A percentile compares a stretch with the other conserved stretches of the same genome.
Evolutionary conservation across 2,113 vertebrate species (phyloP).

Genomic region (Delphinapterus leucas): DNA sequence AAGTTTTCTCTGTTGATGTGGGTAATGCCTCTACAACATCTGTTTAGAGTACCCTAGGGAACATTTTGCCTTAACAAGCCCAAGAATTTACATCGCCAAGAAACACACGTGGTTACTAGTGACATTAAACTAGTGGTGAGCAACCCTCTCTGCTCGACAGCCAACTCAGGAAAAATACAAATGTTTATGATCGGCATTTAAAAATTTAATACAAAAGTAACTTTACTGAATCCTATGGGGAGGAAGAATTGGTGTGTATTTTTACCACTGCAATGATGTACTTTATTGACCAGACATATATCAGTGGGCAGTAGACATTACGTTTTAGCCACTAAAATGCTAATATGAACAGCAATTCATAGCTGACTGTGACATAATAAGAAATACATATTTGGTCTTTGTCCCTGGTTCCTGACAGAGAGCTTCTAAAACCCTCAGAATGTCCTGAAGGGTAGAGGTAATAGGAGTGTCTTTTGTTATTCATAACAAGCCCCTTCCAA

Average conservation of each 20-base stretch:
- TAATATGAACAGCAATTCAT: not conserved
- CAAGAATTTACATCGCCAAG: conserved; percentile 70
- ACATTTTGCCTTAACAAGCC: conserved; percentile 70
- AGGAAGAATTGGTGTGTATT: not conserved
- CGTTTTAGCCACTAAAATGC: conserved; percentile 8
- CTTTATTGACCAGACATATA: conserved; percentile 42
- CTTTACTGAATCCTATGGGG: conserved; percentile 13
- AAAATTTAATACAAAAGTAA: conserved; percentile 51
- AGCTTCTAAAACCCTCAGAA: not conserved
- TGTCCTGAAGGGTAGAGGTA: not conserved
- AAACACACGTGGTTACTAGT: conserved; percentile 63
- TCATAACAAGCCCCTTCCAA: not conserved
- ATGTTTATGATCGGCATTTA: conserved; percentile 64
- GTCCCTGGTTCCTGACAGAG: not conserved
- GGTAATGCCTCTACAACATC: conserved; percentile 58
- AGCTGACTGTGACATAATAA: not conserved
- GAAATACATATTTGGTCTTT: not conserved
- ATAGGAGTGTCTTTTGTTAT: not conserved
- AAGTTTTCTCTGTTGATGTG: conserved; percentile 40
- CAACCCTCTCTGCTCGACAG: conserved; percentile 56
- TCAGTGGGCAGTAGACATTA: conserved; percentile 16
- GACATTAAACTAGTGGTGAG: conserved; percentile 64
- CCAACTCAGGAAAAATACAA: conserved; percentile 58
- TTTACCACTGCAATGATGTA: not conserved
- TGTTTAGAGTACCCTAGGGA: conserved; percentile 58